phyloP scores from a whole-genome alignment of 1,140 invertebrate species.

The Galendromus occidentalis region DNA sequence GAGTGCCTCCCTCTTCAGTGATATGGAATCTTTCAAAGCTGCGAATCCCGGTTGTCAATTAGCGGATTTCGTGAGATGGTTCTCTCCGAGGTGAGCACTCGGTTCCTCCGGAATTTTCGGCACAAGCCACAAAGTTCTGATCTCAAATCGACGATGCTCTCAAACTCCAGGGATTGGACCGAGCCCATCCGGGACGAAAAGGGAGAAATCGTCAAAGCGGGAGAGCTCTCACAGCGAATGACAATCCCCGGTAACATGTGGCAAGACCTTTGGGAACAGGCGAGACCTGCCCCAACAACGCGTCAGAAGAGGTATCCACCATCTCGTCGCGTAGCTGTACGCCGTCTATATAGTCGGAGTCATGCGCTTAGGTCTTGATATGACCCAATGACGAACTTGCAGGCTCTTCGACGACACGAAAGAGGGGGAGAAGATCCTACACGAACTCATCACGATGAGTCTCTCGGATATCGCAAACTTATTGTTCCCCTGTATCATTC shows the following conservation, averaged over 20 bases:
- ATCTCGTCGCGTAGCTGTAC: too few species aligned
- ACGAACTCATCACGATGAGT: background rate
- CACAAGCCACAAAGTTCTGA: background rate
- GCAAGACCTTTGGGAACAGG: constrained; percentile 60
- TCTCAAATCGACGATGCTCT: too few species aligned
- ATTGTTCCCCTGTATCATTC: background rate
- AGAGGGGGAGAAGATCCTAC: constrained; percentile 63
- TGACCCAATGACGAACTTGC: too few species aligned
- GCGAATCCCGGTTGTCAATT: constrained; percentile 79
- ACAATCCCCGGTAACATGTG: constrained; percentile 81
- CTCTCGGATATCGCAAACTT: background rate
- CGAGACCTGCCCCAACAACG: constrained; percentile 61
- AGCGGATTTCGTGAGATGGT: constrained; percentile 94
- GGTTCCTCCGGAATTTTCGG: too few species aligned
- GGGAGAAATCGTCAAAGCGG: constrained; percentile 24
- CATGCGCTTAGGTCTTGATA: too few species aligned
- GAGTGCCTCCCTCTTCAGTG: constrained; percentile 78
- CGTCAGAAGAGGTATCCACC: constrained; percentile 44
- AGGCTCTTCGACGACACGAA: constrained; percentile 83
- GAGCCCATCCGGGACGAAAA: background rate
- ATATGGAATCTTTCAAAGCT: constrained; percentile 97
- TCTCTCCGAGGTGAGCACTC: constrained; percentile 70
- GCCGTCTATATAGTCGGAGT: too few species aligned
- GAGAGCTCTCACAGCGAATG: constrained; percentile 74
- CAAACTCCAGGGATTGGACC: background rate